Percentiles rank a stretch among this genome's conserved stretches.
These are phyloP conservation scores for Lepus americanus DNA, from an alignment of 2,113 vertebrate species.

Conservation along the genomic window DNA sequence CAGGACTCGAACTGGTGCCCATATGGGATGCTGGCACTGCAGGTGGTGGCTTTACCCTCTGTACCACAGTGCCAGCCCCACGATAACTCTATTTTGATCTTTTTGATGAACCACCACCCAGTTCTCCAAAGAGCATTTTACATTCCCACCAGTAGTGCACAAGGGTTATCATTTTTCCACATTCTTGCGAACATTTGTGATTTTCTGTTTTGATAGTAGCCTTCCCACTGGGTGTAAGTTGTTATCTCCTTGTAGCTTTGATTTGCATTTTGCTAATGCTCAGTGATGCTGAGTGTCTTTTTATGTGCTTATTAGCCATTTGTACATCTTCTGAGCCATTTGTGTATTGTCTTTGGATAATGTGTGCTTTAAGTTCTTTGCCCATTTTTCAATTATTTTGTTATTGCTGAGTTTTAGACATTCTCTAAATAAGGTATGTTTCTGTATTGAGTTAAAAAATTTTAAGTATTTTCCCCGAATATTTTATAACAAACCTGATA, in stretches of 20 bases:
- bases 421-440: neutral
- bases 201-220: neutral
- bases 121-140: neutral
- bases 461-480: neutral
- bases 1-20: no score
- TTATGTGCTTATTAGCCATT: neutral
- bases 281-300: neutral
- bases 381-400: neutral
- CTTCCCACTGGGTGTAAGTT: neutral
- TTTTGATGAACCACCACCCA: neutral
- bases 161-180: neutral
- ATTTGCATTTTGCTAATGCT: neutral
- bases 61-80: no score
- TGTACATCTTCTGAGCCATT: neutral
- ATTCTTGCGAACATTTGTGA: neutral
- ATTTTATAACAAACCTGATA: slow-evolving; percentile 63
- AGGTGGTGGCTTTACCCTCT: no score
- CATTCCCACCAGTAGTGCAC: neutral
- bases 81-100: slow-evolving; percentile 5
- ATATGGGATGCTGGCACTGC: no score
- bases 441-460: slow-evolving; percentile 34
- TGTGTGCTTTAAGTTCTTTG: neutral
- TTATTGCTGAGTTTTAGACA: slow-evolving; percentile 26
- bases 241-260: neutral
- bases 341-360: neutral